A percentile compares a stretch with the other conserved stretches of the same genome.
phyloP scores from a whole-genome alignment of 2,113 vertebrate species.

The Perccottus glenii region DNA sequence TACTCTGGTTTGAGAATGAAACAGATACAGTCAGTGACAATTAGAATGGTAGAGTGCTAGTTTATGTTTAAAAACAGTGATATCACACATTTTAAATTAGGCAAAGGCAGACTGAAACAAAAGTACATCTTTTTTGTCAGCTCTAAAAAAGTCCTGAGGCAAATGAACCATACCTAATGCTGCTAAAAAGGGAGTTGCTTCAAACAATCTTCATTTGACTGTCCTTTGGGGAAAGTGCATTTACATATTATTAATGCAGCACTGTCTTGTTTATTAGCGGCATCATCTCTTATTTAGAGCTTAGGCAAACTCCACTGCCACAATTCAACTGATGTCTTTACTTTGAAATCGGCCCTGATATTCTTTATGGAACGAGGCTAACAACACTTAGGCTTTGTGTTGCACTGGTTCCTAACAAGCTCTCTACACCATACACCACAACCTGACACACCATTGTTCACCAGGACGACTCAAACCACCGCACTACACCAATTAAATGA shows the following conservation, averaged over 20 bases:
- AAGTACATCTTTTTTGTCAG: background rate
- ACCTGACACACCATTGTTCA: constrained; percentile 12
- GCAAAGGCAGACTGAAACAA: constrained; percentile 8
- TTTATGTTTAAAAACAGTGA: constrained; percentile 31
- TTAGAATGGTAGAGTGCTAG: constrained; percentile 15
- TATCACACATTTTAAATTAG: constrained; percentile 34
- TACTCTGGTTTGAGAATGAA: constrained; percentile 38
- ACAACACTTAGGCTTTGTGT: background rate
- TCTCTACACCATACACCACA: background rate
- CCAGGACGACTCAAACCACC: background rate
- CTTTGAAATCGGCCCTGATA: background rate
- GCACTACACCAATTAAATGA: constrained; percentile 15
- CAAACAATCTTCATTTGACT: background rate
- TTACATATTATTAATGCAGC: constrained; percentile 5
- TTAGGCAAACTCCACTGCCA: background rate
- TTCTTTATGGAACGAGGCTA: background rate
- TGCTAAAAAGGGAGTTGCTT: background rate
- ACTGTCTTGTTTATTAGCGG: background rate
- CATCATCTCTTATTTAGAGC: background rate
- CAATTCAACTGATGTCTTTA: constrained; percentile 1
- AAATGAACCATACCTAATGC: background rate
- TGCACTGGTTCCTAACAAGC: constrained; percentile 1
- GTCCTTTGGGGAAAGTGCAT: background rate
- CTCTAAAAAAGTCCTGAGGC: constrained; percentile 1
- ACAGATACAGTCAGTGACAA: constrained; percentile 32